These are phyloP conservation scores for Baryphthengus martii DNA, from an alignment of 2,113 vertebrate species.

Conservation along the genomic window DNA sequence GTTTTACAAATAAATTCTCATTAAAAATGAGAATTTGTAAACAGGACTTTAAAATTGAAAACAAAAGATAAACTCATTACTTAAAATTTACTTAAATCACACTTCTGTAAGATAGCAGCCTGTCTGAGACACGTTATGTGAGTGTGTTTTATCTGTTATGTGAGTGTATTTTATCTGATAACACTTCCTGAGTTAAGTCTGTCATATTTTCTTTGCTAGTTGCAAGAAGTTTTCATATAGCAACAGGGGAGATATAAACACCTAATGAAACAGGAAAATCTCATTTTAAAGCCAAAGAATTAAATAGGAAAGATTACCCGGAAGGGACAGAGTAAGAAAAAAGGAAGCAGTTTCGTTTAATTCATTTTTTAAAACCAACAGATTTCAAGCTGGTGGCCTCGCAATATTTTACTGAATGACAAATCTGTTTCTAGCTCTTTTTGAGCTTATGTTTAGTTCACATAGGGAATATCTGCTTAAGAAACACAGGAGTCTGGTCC, in stretches of 20 bases:
- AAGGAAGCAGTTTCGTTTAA: slow-evolving; percentile 11
- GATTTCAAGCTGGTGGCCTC: background rate
- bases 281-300: background rate
- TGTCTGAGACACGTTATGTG: background rate
- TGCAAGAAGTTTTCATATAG: slow-evolving; percentile 3
- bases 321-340: background rate
- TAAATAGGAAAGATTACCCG: background rate
- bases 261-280: slow-evolving; percentile 10
- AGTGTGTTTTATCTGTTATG: background rate
- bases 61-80: background rate
- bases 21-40: background rate
- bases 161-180: background rate
- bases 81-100: background rate
- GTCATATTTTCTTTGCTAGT: background rate
- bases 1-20: background rate
- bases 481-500: background rate
- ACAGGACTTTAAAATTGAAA: background rate
- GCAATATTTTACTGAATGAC: background rate
- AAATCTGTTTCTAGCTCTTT: background rate
- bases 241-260: background rate
- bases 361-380: background rate
- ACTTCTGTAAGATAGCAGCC: background rate
- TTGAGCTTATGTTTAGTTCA: background rate
- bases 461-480: background rate
- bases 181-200: background rate